Evolutionary conservation across 2,797 vertebrate genomes (phyloP), one percentile per base, ranked within the genome.

Genomic region (Ptychobarbus kaznakovi): DNA sequence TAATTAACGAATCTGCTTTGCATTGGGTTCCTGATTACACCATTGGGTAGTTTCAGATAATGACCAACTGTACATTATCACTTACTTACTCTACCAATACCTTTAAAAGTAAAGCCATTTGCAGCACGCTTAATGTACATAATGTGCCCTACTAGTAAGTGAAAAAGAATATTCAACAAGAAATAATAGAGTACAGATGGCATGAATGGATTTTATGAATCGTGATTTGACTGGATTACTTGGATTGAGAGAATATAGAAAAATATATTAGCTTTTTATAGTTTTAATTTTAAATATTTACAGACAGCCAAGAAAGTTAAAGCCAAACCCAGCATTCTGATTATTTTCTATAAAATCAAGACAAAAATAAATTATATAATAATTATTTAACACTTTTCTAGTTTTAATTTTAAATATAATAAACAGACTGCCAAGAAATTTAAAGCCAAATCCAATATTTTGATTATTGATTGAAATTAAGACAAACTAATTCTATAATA

Each of bases 61-160:
- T 77, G 51, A 58, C 74, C 74, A 58, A 58, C 46, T 75, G 28
- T 6, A 75, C 74, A 58, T 58, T 76, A 76, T 76, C 32, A 20
- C 11, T 76, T 51, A 75, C 72, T 35, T 53, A 76, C 51, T 58
- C 32, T 40, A 58, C 51, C n/a, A 22, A 75, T 38, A 56, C 7
- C 35, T 70, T 70, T 70, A 70, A 70, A 70, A 70, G 11, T 40
- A n/a, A 70, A 0, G 1, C 12, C 51, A 58, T 58, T 58, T 7
- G 12, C 20, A 58, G 51, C 12, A 15, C 6, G 20, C 51, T 77
- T 58, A 77, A 77, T 8, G 22, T 77, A 77, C 35, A 77, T 77
- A 16, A 58, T 15, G 74, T n/a, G 18, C 32, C 51, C 51, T 38
- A 58, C 38, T 76, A 35, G 28, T 12, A 53, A 75, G 46, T 75